Conservation (phyloP, 2,888 invertebrate species). For the Xanthorhoe designata region DNA sequence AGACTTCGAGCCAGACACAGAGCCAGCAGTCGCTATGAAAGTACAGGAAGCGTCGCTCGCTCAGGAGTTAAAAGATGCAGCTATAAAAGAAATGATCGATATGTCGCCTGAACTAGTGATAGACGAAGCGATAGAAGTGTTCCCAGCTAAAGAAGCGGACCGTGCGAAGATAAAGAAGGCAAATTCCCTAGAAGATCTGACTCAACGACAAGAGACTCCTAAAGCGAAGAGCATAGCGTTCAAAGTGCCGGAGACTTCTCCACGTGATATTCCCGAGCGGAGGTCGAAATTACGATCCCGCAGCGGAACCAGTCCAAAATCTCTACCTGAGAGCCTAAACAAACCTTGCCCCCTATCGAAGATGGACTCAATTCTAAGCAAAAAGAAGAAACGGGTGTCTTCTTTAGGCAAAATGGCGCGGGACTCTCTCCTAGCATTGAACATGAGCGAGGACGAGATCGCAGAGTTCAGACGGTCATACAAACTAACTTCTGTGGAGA, state of each 20-base stretch:
- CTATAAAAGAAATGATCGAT: constrained; percentile 71
- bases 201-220: constrained; percentile 55
- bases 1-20: constrained; percentile 56
- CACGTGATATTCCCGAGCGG: constrained; percentile 75
- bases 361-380: constrained; percentile 64
- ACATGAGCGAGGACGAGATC: constrained; percentile 81
- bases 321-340: constrained; percentile 75
- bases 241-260: constrained; percentile 74
- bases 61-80: constrained; percentile 73
- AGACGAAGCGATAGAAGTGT: constrained; percentile 69
- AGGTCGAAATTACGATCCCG: constrained; percentile 65
- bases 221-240: constrained; percentile 74
- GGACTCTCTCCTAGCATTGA: constrained; percentile 76
- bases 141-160: constrained; percentile 69
- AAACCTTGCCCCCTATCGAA: constrained; percentile 71
- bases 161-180: constrained; percentile 74
- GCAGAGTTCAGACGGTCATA: constrained; percentile 76
- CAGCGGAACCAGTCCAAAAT: constrained; percentile 79
- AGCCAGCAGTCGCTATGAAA: constrained; percentile 40
- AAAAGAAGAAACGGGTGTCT: constrained; percentile 76
- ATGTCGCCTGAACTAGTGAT: constrained; percentile 76
- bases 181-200: constrained; percentile 73
- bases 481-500: constrained; percentile 77
- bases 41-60: constrained; percentile 63
- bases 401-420: constrained; percentile 79